Conservation (phyloP, 2,888 invertebrate genomes). For the Drosophila pegasa region DNA sequence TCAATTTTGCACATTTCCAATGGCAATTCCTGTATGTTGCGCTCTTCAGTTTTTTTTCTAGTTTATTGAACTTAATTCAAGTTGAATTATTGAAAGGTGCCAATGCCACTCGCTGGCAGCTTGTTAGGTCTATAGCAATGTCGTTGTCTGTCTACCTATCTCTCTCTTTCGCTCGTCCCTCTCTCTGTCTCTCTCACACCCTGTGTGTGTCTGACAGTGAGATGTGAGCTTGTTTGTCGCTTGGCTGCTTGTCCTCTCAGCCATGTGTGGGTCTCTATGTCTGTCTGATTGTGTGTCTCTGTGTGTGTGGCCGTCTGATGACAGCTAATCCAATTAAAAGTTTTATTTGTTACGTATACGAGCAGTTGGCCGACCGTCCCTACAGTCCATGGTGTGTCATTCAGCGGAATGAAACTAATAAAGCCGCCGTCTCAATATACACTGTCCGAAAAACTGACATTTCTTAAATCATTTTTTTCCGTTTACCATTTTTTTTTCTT, state of each 20-base stretch:
- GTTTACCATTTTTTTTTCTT: not conserved
- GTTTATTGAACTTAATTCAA: conserved; percentile 66
- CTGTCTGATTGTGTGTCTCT: conserved; percentile 20
- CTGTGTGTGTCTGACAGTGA: conserved; percentile 63
- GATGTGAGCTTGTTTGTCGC: conserved; percentile 75
- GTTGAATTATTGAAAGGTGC: conserved; percentile 76
- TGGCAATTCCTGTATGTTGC: conserved; percentile 24
- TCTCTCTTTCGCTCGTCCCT: not conserved
- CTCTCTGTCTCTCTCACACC: not conserved
- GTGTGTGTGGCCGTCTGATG: conserved; percentile 53
- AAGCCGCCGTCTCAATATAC: conserved; percentile 45
- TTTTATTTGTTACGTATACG: conserved; percentile 79
- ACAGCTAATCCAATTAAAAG: conserved; percentile 83
- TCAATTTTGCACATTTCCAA: conserved; percentile 33
- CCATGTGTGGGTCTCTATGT: conserved; percentile 26
- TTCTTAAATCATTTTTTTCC: conserved; percentile 23
- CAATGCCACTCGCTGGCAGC: conserved; percentile 48
- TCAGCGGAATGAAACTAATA: conserved; percentile 75
- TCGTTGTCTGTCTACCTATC: conserved; percentile 18
- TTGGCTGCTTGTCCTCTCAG: conserved; percentile 55
- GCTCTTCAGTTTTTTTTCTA: conserved; percentile 20
- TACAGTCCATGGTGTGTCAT: conserved; percentile 50
- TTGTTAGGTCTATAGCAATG: conserved; percentile 42
- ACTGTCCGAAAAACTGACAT: conserved; percentile 35
- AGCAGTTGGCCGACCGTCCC: conserved; percentile 36